phyloP scores from a whole-genome alignment of 2,797 vertebrate species.

The Myotis pilosus region DNA sequence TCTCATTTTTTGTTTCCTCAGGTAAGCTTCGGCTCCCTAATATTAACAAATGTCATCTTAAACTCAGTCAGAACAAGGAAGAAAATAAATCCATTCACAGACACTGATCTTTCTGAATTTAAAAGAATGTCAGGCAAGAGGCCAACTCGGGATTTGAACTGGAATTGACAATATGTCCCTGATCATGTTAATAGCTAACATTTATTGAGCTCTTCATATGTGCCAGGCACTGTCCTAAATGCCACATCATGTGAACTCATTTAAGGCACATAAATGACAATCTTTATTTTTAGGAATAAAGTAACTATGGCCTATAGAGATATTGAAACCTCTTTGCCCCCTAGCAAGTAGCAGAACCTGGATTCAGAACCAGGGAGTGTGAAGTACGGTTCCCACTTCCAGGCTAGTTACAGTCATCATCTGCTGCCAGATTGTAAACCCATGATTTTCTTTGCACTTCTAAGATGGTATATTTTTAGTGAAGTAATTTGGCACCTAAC shows the following conservation, averaged over 20 bases:
- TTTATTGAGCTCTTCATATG: conserved; percentile 58
- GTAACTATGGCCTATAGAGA: neutral
- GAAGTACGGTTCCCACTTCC: neutral
- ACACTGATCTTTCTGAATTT: conserved; percentile 54
- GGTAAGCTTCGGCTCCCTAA: conserved; percentile 26
- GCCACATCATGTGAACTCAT: neutral
- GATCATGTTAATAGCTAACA: conserved; percentile 36
- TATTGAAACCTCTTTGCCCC: neutral
- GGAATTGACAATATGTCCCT: conserved; percentile 59
- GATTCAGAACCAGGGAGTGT: neutral
- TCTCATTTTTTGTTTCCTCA: conserved; percentile 29
- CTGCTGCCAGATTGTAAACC: neutral
- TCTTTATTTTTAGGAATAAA: neutral
- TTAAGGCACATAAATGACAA: neutral
- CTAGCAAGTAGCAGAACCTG: neutral
- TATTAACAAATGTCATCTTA: conserved; percentile 24
- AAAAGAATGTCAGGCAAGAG: conserved; percentile 64
- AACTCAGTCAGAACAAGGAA: conserved; percentile 31
- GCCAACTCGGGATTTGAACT: conserved; percentile 57
- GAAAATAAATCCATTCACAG: conserved; percentile 50
- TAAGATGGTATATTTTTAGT: neutral
- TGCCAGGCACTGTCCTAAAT: conserved; percentile 56
- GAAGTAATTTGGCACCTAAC: neutral
- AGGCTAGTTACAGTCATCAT: neutral
- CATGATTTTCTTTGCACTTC: neutral